phyloP scores from a whole-genome alignment of 2,888 invertebrate genomes.

The Microctonus hyperodae region DNA sequence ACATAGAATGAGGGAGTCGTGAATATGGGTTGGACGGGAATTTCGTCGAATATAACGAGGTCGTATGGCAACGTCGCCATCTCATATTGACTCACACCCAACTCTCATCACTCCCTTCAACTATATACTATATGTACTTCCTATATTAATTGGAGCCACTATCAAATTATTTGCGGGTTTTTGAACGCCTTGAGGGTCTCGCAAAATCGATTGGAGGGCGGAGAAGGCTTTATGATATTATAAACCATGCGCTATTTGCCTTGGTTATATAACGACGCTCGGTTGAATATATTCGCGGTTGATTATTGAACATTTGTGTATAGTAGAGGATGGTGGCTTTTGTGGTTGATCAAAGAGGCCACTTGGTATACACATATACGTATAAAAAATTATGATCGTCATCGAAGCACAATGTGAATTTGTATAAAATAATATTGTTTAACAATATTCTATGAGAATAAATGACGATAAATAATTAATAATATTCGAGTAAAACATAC shows the following conservation, averaged over 20 bases:
- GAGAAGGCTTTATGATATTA: slow-evolving; percentile 1
- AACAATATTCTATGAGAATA: too few species aligned
- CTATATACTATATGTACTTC: neutral
- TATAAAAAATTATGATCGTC: neutral
- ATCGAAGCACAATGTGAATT: too few species aligned
- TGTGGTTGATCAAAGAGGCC: slow-evolving; percentile 10
- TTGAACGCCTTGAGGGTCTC: slow-evolving; percentile 26
- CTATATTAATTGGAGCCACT: slow-evolving; percentile 26
- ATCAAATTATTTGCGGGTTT: slow-evolving; percentile 28
- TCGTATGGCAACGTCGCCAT: neutral
- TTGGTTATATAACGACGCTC: slow-evolving; percentile 16
- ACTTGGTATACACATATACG: neutral
- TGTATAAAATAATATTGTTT: too few species aligned
- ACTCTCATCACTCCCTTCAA: neutral
- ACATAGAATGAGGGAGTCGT: neutral
- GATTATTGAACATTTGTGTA: neutral
- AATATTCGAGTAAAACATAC: too few species aligned
- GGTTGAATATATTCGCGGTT: slow-evolving; percentile 16
- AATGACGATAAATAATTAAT: too few species aligned
- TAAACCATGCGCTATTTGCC: slow-evolving; percentile 15
- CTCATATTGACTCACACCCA: neutral
- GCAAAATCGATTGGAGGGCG: slow-evolving; percentile 15
- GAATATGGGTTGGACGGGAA: neutral
- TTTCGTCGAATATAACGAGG: slow-evolving; percentile 12
- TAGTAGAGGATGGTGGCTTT: slow-evolving; percentile 19